Conservation (phyloP, 92 coral and sea anemone species). For the Metridium senile region DNA sequence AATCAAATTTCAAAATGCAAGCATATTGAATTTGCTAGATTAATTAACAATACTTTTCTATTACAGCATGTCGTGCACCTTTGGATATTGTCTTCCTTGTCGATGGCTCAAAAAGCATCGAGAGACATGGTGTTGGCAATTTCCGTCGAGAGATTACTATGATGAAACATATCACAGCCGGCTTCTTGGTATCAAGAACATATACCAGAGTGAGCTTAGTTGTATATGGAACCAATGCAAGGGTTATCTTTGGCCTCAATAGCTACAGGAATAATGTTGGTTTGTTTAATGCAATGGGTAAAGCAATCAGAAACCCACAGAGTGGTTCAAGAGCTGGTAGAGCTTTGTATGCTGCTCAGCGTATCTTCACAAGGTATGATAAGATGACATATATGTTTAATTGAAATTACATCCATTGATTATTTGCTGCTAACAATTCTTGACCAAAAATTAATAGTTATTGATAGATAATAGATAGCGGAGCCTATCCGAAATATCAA, state of each 20-base stretch:
- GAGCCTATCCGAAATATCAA: no score
- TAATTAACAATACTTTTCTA: neutral
- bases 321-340: conserved; percentile 77
- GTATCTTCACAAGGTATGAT: conserved; percentile 19
- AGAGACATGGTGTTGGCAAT: conserved; percentile 84
- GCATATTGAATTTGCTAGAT: no score
- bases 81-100: conserved; percentile 82
- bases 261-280: conserved; percentile 63
- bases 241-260: conserved; percentile 51
- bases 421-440: no score
- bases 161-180: conserved; percentile 66
- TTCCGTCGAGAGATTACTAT: conserved; percentile 73
- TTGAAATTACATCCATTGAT: no score
- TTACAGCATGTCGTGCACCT: conserved; percentile 69
- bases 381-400: neutral
- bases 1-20: no score
- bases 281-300: conserved; percentile 48
- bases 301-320: conserved; percentile 58
- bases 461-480: no score
- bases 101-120: conserved; percentile 88
- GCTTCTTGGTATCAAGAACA: conserved; percentile 73
- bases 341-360: conserved; percentile 61
- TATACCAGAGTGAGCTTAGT: conserved; percentile 66
- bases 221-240: conserved; percentile 61
- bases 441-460: neutral